phyloP scores from a whole-genome alignment of 2,113 vertebrate genomes.

The Strix aluco region DNA sequence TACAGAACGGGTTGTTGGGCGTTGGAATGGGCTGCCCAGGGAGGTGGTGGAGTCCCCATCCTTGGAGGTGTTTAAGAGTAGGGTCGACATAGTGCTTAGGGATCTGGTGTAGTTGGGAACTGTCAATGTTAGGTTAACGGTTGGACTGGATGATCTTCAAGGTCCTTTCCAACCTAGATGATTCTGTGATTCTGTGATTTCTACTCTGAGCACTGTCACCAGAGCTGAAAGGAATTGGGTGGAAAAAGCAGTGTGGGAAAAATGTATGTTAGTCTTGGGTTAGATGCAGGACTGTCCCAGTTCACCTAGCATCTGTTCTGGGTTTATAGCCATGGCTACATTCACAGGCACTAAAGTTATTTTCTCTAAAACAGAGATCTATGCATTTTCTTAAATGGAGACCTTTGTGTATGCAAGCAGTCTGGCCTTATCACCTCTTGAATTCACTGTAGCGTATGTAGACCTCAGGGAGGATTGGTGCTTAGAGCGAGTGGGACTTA shows the following conservation, averaged over 20 bases:
- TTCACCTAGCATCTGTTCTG: neutral
- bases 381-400: neutral
- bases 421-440: rapidly evolving
- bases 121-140: no score
- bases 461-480: neutral
- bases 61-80: no score
- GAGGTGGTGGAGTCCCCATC: no score
- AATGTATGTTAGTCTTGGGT: neutral
- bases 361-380: neutral
- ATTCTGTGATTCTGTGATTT: neutral
- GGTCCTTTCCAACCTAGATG: no score
- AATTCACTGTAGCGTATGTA: neutral
- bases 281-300: neutral
- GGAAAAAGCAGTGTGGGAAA: neutral
- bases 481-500: neutral
- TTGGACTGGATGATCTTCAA: no score
- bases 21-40: no score
- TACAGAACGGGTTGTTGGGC: no score
- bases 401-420: neutral
- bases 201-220: neutral
- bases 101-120: no score
- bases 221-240: neutral
- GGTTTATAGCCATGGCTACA: neutral
- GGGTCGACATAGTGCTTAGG: no score
- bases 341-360: neutral